Conservation (phyloP, 1,140 invertebrate genomes). For the Drosophila murphyi region DNA sequence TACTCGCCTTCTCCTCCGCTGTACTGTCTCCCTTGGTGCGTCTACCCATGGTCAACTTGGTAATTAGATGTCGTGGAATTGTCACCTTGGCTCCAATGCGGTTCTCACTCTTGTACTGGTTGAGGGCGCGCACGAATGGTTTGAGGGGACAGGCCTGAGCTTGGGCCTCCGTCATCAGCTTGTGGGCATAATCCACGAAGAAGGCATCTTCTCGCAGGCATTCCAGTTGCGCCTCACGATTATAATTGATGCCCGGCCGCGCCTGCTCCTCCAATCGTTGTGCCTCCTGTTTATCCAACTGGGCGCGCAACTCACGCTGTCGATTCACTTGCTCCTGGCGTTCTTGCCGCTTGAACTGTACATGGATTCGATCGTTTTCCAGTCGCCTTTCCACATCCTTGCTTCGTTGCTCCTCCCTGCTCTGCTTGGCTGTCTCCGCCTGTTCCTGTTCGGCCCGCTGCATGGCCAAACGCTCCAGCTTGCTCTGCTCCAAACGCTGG, state of each 20-base stretch:
- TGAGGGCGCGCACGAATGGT: slow-evolving; percentile 57
- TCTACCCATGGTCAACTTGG: slow-evolving; percentile 59
- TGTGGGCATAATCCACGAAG: slow-evolving; percentile 66
- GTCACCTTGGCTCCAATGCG: slow-evolving; percentile 53
- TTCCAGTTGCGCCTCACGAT: slow-evolving; percentile 60
- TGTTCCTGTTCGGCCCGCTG: slow-evolving; percentile 58
- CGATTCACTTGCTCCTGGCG: slow-evolving; percentile 55
- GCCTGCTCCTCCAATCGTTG: slow-evolving; percentile 44
- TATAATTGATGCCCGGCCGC: slow-evolving; percentile 61
- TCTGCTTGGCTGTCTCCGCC: slow-evolving; percentile 28
- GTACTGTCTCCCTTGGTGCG: slow-evolving; percentile 59
- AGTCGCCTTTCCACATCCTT: slow-evolving; percentile 43
- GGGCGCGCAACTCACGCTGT: slow-evolving; percentile 43
- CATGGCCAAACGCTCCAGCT: slow-evolving; percentile 45
- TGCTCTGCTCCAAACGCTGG: slow-evolving; percentile 36
- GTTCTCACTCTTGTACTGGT: slow-evolving; percentile 63
- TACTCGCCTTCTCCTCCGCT: slow-evolving; percentile 1
- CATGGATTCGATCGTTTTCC: slow-evolving; percentile 56
- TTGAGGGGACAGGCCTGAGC: slow-evolving; percentile 55
- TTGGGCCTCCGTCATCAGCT: slow-evolving; percentile 58
- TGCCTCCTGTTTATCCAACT: slow-evolving; percentile 59
- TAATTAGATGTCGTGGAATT: slow-evolving; percentile 56
- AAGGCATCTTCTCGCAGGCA: slow-evolving; percentile 61
- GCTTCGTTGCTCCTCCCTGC: slow-evolving; percentile 28
- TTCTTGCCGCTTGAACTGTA: slow-evolving; percentile 59